Percentiles rank a stretch among this genome's conserved stretches.
phyloP scores from a whole-genome alignment of 2,888 invertebrate genomes.

The Drosophila infuscata region DNA sequence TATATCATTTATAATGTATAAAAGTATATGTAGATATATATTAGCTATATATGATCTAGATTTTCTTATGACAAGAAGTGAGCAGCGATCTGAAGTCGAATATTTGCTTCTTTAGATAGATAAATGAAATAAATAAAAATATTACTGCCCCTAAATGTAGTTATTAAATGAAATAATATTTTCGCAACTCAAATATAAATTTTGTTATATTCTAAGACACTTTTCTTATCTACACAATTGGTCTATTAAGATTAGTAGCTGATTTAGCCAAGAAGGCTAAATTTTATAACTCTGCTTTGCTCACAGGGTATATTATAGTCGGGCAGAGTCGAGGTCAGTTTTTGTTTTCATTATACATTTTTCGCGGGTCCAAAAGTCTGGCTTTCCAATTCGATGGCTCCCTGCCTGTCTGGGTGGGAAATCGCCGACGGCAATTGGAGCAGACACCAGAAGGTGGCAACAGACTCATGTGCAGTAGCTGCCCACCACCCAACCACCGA shows the following conservation, averaged over 20 bases:
- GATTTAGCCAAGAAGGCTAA: neutral
- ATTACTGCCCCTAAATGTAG: neutral
- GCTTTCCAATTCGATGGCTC: neutral
- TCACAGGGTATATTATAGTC: neutral
- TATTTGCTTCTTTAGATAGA: neutral
- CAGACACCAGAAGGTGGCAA: neutral
- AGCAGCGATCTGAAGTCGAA: neutral
- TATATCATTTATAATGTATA: neutral
- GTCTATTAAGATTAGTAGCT: neutral
- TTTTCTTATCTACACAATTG: neutral
- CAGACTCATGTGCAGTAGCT: neutral
- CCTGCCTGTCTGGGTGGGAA: neutral
- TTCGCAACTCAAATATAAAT: neutral
- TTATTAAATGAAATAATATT: neutral
- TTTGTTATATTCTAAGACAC: neutral
- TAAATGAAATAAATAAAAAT: neutral
- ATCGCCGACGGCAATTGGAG: conserved; percentile 41
- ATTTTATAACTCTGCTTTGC: neutral
- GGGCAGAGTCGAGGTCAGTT: neutral
- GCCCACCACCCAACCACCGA: neutral
- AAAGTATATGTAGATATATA: neutral
- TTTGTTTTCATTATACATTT: neutral
- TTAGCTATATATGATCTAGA: neutral
- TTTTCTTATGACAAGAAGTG: neutral
- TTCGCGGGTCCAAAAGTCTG: neutral